These are phyloP conservation scores for Tachysurus vachellii DNA, from an alignment of 2,113 vertebrate genomes.

Conservation along the genomic window DNA sequence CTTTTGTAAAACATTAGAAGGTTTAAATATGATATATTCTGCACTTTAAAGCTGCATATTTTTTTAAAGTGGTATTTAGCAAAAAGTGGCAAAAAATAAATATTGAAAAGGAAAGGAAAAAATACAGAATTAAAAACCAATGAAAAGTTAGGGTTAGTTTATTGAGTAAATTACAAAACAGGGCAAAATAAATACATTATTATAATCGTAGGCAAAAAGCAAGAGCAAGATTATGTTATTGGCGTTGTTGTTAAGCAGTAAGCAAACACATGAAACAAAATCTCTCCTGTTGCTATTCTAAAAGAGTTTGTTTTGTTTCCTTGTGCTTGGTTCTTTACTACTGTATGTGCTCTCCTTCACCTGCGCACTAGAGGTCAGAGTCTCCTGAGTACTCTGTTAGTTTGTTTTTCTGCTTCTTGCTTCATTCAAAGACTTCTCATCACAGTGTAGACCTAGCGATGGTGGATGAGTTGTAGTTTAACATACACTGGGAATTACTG, in stretches of 20 bases:
- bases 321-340: not conserved
- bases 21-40: not conserved
- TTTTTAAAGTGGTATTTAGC: not conserved
- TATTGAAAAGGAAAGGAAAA: not conserved
- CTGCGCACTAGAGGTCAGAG: not conserved
- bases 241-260: not conserved
- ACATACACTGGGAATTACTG: not conserved
- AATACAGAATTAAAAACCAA: not conserved
- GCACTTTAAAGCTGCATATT: not conserved
- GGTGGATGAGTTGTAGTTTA: not conserved
- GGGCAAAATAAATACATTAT: not conserved
- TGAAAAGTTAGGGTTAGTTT: not conserved
- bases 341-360: not conserved
- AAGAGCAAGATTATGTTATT: not conserved
- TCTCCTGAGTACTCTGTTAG: not conserved
- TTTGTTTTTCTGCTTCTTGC: not conserved
- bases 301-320: not conserved
- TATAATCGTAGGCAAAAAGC: not conserved
- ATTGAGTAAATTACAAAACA: not conserved
- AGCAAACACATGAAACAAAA: not conserved
- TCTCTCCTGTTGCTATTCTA: not conserved
- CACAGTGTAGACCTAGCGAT: not conserved
- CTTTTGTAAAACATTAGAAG: not conserved
- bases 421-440: not conserved
- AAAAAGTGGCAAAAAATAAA: not conserved